These are phyloP conservation scores for Myiagra hebetior DNA, from an alignment of 2,113 vertebrate species.

Conservation along the genomic window DNA sequence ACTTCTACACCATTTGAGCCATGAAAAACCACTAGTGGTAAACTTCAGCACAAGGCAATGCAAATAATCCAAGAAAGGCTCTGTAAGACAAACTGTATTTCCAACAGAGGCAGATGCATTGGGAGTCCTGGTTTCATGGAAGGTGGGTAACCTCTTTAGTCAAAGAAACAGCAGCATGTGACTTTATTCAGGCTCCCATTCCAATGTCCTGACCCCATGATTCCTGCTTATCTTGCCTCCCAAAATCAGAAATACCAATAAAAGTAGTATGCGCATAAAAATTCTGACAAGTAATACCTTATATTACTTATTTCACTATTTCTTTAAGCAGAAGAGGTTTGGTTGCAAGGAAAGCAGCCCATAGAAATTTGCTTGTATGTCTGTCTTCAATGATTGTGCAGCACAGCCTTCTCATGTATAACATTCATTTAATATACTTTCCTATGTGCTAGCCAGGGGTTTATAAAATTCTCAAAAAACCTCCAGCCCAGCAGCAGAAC, in stretches of 20 bases:
- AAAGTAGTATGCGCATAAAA: not conserved
- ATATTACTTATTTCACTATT: not conserved
- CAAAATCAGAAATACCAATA: not conserved
- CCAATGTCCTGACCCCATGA: not conserved
- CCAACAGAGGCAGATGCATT: not conserved
- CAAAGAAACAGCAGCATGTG: not conserved
- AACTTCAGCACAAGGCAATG: not conserved
- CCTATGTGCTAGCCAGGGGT: not conserved
- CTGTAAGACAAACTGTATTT: not conserved
- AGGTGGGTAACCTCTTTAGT: not conserved
- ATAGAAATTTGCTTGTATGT: fast-evolving
- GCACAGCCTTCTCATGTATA: fast-evolving
- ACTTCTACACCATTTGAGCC: not conserved
- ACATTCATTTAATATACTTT: not conserved
- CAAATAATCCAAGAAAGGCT: not conserved
- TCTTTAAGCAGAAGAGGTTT: not conserved
- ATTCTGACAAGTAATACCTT: not conserved
- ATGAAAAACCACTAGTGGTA: not conserved
- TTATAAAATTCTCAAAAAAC: not conserved
- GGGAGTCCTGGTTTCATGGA: not conserved
- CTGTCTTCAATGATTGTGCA: not conserved
- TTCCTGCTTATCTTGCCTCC: not conserved
- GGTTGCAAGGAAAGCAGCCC: not conserved
- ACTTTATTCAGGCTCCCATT: not conserved
- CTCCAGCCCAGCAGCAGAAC: not conserved